phyloP scores from a whole-genome alignment of 2,797 vertebrate genomes.

The Acanthornis magna region DNA sequence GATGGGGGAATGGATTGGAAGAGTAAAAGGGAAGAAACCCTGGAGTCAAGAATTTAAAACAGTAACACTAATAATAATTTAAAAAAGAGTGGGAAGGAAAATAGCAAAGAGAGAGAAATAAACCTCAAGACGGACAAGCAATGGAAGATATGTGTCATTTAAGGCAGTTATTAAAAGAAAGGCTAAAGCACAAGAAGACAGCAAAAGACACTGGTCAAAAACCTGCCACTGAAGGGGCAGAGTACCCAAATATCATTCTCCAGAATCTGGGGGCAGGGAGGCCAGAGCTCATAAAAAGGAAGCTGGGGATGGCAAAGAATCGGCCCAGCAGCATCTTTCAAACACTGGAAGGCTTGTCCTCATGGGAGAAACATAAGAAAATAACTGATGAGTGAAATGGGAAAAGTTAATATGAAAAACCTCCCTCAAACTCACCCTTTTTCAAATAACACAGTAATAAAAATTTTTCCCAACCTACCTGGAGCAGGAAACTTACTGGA shows the following conservation, averaged over 20 bases:
- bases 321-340: neutral
- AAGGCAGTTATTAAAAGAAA: neutral
- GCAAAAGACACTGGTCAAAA: neutral
- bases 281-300: neutral
- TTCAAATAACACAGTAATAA: neutral
- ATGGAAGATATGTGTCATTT: neutral
- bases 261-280: neutral
- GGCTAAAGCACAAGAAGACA: neutral
- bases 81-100: neutral
- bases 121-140: neutral
- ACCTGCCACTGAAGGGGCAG: neutral
- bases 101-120: neutral
- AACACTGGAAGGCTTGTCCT: neutral
- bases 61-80: neutral
- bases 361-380: neutral
- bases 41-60: neutral
- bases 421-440: neutral
- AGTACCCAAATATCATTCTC: neutral
- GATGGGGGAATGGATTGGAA: fast-evolving
- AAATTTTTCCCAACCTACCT: neutral
- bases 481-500: neutral
- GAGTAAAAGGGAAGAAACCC: neutral
- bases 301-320: neutral
- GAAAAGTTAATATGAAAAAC: neutral
- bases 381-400: neutral